Evolutionary conservation across 1,140 invertebrate genomes (phyloP).

Genomic region (Adelges cooleyi): DNA sequence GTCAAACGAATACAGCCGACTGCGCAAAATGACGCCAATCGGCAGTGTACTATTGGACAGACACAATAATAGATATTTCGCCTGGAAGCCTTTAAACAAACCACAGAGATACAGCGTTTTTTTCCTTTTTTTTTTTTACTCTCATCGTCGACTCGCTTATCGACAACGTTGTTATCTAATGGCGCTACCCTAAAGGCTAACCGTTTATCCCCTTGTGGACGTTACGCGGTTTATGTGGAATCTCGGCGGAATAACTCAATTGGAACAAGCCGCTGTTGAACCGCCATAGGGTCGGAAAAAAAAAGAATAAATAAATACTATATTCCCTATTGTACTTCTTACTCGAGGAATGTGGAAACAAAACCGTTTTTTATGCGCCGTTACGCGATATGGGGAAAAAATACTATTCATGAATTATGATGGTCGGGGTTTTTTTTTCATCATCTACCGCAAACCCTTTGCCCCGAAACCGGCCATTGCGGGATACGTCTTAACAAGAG

Average conservation of each 20-base stretch:
- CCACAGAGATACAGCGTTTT: no score
- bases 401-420: not conserved
- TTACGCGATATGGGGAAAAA: not conserved
- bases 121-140: not conserved
- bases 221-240: not conserved
- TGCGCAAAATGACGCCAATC: no score
- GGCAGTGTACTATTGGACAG: no score
- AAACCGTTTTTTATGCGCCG: conserved; percentile 14
- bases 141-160: not conserved
- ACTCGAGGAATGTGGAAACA: not conserved
- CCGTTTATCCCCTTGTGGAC: not conserved
- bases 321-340: not conserved
- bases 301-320: not conserved
- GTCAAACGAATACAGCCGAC: no score
- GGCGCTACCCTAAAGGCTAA: not conserved
- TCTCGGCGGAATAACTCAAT: conserved; percentile 18
- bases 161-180: not conserved
- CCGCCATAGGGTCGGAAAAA: not conserved
- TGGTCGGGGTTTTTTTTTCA: conserved; percentile 1
- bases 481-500: not conserved
- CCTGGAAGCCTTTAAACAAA: no score
- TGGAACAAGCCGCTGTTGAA: not conserved
- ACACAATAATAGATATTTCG: no score
- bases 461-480: not conserved
- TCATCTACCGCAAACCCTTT: not conserved